Conservation (phyloP, 2,113 vertebrate genomes). For the Irena cyanogastra region DNA sequence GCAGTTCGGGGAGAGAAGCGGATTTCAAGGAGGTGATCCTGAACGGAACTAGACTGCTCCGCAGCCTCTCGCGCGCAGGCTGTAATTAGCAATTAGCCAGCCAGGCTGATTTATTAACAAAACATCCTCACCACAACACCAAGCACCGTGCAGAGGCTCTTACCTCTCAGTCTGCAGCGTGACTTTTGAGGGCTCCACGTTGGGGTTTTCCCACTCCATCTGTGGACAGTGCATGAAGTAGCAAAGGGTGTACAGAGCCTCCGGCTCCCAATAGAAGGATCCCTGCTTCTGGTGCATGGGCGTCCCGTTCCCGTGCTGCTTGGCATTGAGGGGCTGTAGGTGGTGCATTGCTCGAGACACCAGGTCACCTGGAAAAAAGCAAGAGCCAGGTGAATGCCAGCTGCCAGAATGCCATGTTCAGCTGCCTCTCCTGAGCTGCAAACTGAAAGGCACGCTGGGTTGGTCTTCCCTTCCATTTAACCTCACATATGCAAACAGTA, state of each 20-base stretch:
- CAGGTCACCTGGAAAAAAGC: constrained; percentile 82
- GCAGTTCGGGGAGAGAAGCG: background rate
- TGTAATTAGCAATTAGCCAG: constrained; percentile 47
- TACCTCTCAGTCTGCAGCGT: constrained; percentile 94
- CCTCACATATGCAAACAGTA: background rate
- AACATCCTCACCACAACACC: background rate
- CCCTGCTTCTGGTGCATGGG: constrained; percentile 87
- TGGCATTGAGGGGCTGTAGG: constrained; percentile 89
- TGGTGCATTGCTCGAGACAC: constrained; percentile 96
- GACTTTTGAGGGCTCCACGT: constrained; percentile 93
- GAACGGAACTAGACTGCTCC: constrained; percentile 14
- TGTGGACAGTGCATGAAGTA: constrained; percentile 99
- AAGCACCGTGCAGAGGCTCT: background rate
- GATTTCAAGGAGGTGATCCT: constrained; percentile 47
- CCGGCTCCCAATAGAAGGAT: constrained; percentile 89
- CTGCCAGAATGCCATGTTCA: background rate
- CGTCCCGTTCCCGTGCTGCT: constrained; percentile 86
- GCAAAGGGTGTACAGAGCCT: constrained; percentile 95
- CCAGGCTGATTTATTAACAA: background rate
- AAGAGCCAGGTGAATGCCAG: background rate
- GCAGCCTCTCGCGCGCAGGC: background rate
- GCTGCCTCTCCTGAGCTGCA: background rate
- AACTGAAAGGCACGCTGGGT: background rate
- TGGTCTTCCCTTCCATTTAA: background rate
- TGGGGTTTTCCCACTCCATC: constrained; percentile 98